Conservation (phyloP, 2,797 vertebrate species). For the Poeciliopsis turneri region DNA sequence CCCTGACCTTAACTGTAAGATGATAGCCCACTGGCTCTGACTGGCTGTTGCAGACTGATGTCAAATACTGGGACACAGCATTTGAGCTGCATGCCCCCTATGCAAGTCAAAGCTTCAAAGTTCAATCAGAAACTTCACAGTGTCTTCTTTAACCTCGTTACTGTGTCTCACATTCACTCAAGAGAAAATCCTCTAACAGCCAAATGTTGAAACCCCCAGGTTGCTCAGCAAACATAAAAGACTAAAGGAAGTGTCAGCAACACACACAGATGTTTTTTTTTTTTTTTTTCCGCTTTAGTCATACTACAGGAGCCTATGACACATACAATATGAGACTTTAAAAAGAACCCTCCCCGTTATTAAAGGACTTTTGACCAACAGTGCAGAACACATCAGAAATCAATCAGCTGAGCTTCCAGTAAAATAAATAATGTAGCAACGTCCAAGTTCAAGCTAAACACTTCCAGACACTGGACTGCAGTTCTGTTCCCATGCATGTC, state of each 20-base stretch:
- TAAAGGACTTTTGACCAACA: slow-evolving; percentile 55
- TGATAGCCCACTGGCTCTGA: slow-evolving; percentile 27
- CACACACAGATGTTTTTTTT: slow-evolving; percentile 49
- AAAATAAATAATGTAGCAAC: slow-evolving; percentile 84
- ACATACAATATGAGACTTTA: slow-evolving; percentile 32
- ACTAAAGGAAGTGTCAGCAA: slow-evolving; percentile 37
- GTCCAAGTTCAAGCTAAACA: slow-evolving; percentile 85
- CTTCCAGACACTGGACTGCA: slow-evolving; percentile 88
- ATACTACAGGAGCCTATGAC: slow-evolving; percentile 31
- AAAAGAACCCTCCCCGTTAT: slow-evolving; percentile 48
- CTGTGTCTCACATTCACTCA: slow-evolving; percentile 45
- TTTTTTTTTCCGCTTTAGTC: slow-evolving; percentile 19
- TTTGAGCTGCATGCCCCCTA: slow-evolving; percentile 26
- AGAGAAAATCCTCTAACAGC: slow-evolving; percentile 54
- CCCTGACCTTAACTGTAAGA: slow-evolving; percentile 34
- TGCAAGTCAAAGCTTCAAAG: slow-evolving; percentile 49
- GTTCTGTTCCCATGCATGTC: slow-evolving; percentile 92
- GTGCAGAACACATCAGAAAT: slow-evolving; percentile 78
- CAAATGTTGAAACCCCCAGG: slow-evolving; percentile 39
- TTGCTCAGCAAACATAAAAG: slow-evolving; percentile 31
- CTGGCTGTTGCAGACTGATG: slow-evolving; percentile 30
- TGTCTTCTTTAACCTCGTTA: slow-evolving; percentile 40
- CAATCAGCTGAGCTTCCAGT: slow-evolving; percentile 83
- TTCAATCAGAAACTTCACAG: slow-evolving; percentile 36
- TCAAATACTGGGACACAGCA: slow-evolving; percentile 41